phyloP scores from a whole-genome alignment of 2,113 vertebrate genomes.

The Leucopsar rothschildi region DNA sequence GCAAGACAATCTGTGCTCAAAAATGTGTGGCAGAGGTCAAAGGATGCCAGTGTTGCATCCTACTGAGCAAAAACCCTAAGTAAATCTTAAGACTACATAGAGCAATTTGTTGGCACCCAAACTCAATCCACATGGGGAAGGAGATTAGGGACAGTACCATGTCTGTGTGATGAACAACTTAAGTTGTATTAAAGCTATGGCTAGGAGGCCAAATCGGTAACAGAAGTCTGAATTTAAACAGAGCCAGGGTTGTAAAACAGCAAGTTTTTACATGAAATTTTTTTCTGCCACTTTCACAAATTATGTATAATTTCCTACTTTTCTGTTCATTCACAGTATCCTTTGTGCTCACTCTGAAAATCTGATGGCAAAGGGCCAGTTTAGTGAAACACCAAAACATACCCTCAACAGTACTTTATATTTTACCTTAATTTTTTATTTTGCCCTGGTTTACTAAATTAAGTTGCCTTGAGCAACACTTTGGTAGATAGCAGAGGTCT shows the following conservation, averaged over 20 bases:
- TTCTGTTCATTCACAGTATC: not conserved
- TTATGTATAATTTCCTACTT: not conserved
- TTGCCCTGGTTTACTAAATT: not conserved
- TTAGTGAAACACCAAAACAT: not conserved
- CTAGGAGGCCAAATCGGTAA: not conserved
- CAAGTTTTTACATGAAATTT: not conserved
- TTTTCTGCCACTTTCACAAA: not conserved
- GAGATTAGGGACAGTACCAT: not conserved
- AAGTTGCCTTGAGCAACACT: not conserved
- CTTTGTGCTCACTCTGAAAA: not conserved
- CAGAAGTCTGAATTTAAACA: not conserved
- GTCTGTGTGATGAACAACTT: not conserved
- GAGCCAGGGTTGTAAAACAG: not conserved
- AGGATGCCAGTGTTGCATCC: not conserved
- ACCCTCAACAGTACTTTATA: not conserved
- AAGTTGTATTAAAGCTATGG: not conserved
- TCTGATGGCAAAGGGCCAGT: not conserved
- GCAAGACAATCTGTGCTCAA: not conserved
- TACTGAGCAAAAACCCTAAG: not conserved
- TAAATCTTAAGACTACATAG: not conserved
- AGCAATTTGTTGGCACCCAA: not conserved
- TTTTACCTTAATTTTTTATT: not conserved
- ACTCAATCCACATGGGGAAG: rapidly evolving
- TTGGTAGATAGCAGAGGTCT: not conserved
- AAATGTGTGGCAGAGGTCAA: not conserved